These are phyloP conservation scores for Chaitophorus viminalis DNA, from an alignment of 2,888 invertebrate species.

Conservation along the genomic window DNA sequence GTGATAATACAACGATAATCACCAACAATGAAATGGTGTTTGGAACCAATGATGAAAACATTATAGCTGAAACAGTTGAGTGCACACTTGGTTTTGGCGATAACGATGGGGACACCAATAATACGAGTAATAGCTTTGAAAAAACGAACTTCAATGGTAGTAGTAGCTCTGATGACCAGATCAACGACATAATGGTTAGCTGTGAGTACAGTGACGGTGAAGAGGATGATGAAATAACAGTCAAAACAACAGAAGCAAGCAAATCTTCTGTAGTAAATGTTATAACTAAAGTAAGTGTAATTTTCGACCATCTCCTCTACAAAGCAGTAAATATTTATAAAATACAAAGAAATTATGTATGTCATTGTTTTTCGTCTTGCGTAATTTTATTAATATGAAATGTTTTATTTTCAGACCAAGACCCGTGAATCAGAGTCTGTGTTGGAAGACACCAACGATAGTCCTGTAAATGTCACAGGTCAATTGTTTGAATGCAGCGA, in stretches of 20 bases:
- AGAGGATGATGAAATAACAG: not conserved
- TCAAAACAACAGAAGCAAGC: not conserved
- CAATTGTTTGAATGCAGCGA: not conserved
- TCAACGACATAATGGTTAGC: not conserved
- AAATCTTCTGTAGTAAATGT: not conserved
- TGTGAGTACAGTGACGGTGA: not conserved
- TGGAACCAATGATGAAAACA: not conserved
- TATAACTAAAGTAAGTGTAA: not conserved
- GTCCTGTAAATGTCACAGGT: not conserved
- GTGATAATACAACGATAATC: not conserved
- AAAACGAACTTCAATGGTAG: not conserved
- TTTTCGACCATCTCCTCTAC: not conserved
- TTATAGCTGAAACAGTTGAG: not conserved
- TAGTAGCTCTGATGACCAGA: not conserved
- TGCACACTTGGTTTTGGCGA: constrained; percentile 10
- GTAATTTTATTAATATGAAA: not conserved
- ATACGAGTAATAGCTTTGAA: not conserved
- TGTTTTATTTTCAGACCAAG: constrained; percentile 66
- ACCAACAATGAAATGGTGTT: not conserved
- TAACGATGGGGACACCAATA: not conserved
- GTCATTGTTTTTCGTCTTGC: not conserved
- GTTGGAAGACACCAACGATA: no score
- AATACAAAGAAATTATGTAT: not conserved
- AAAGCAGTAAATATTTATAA: not conserved
- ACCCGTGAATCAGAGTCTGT: not conserved